Conservation (phyloP, 2,797 vertebrate genomes). For the Alfaro cultratus region DNA sequence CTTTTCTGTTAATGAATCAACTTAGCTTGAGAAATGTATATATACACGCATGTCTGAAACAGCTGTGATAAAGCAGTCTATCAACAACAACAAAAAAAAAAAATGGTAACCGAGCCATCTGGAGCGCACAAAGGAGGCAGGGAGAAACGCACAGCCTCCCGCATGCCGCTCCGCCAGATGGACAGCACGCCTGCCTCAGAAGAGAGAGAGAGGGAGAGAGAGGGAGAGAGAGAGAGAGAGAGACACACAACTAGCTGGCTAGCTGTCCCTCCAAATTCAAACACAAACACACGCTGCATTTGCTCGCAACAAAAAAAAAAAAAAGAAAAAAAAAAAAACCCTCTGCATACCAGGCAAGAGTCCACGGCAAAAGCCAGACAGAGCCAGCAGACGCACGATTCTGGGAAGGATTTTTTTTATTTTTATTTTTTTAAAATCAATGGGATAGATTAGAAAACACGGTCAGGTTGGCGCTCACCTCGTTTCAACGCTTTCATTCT, state of each 20-base stretch:
- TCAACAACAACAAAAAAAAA: conserved; percentile 27
- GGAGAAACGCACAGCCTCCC: conserved; percentile 60
- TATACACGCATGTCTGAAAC: not conserved
- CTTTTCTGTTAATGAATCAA: not conserved
- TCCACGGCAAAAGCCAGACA: conserved; percentile 30
- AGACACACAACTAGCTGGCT: conserved; percentile 72
- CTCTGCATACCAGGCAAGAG: conserved; percentile 60
- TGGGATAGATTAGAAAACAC: conserved; percentile 3
- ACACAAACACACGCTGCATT: conserved; percentile 78
- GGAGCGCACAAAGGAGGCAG: conserved; percentile 72
- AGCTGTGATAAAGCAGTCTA: not conserved
- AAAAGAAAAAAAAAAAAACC: not conserved
- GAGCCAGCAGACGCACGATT: not conserved
- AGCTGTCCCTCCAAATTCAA: conserved; percentile 78
- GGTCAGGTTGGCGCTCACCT: conserved; percentile 68
- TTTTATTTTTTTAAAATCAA: not conserved
- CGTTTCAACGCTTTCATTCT: conserved; percentile 86
- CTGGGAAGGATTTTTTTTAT: not conserved
- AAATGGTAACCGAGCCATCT: conserved; percentile 56
- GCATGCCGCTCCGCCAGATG: conserved; percentile 80
- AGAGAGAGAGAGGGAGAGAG: conserved; percentile 5
- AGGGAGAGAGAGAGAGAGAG: not conserved
- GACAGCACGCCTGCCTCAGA: conserved; percentile 80
- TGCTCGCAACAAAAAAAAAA: conserved; percentile 58
- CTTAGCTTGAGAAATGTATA: not conserved